Percentiles rank a stretch among this genome's conserved stretches.
Evolutionary conservation across 2,113 vertebrate genomes (phyloP).

Genomic region (Leucopsar rothschildi): DNA sequence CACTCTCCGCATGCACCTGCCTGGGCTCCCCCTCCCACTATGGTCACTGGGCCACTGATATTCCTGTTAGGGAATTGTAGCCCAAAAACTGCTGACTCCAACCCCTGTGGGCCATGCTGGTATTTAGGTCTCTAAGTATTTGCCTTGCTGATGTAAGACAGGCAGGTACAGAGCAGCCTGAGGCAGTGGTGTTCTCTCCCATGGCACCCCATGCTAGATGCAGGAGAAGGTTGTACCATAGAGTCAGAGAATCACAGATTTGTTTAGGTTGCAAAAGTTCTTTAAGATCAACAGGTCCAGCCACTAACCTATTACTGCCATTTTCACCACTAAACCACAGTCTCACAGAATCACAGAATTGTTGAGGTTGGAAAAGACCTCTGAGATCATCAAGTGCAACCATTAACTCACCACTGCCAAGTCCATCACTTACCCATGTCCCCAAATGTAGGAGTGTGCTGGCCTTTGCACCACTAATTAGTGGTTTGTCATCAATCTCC

Average conservation of each 20-base stretch:
- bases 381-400: neutral
- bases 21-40: neutral
- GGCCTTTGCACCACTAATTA: too few species aligned
- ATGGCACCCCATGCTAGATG: neutral
- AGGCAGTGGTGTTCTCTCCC: neutral
- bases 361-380: neutral
- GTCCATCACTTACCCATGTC: too few species aligned
- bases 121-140: neutral
- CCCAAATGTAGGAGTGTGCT: too few species aligned
- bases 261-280: neutral
- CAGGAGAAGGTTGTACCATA: neutral
- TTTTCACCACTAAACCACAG: neutral
- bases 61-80: neutral
- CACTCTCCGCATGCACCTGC: neutral
- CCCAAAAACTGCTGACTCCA: neutral
- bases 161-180: neutral
- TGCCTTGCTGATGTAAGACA: neutral
- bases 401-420: neutral
- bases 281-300: neutral
- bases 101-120: neutral
- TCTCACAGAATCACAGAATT: neutral
- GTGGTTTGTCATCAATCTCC: too few species aligned
- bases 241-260: neutral
- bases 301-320: neutral
- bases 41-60: neutral